Base-by-base conservation (phyloP, 2,797 vertebrate species). In the Centroberyx gerrardi region DNA sequence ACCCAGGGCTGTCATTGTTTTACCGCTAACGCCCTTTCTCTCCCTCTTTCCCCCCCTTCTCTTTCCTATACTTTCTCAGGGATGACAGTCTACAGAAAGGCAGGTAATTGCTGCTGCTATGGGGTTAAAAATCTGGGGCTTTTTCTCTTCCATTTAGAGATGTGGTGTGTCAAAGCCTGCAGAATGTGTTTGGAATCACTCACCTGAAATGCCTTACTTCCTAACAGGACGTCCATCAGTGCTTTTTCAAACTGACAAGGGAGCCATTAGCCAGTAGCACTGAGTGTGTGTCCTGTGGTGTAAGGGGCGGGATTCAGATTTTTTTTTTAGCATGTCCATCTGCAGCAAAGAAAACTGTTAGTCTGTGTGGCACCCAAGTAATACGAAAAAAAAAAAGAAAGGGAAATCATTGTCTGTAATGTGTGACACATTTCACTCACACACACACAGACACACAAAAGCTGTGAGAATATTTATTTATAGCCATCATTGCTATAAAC, bases 1-100 rank as follows among this genome's bases (percentile, higher is more conserved):
- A 92, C 93, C 92, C 91, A 85, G 85, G 91, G 86, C 88, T 90
- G 89, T 93, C 91, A 91, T 88, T 91, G 91, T 92, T 90, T 86
- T 79, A 62, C 72, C 54, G 42, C 74, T 56, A 69, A 77, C 46
- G 38, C 67, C 67, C 61, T 80, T 81, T 64, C 51, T 53, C 46
- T 54, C 22, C 17, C 27, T 46, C 12, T 62, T 63, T 71, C 55
- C 63, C 71, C 59, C 60, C 22, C 53, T 80, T 62, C 42, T 36
- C 33, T 27, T 55, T 54, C 58, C 66, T 72, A 62, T 71, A 77
- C 46, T 51, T 77, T 83, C 77, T 90, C 56, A 31, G 65, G 64
- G 74, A 79, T 55, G 80, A 55, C 65, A 80, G 67, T 51, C 84
- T 80, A 83, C 65, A 77, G 60, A 83, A 68, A 80, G 60, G 85